Evolutionary conservation across 92 coral and sea anemone species (phyloP).

Genomic region (Isaurus tuberculatus): DNA sequence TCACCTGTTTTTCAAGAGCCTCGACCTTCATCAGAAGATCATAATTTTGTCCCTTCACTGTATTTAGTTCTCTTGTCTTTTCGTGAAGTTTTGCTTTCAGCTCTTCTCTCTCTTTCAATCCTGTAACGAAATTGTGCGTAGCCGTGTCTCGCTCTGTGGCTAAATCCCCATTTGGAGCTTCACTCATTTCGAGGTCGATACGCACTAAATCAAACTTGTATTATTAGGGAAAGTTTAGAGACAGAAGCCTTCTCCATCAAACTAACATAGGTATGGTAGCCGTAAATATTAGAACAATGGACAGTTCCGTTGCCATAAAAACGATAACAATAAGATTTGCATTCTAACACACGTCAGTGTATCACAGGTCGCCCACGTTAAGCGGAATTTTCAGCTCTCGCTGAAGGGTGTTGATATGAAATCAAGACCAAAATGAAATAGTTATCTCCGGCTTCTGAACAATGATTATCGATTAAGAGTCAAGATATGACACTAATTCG

Average conservation of each 20-base stretch:
- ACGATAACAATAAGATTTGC: constrained; percentile 4
- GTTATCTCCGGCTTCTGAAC: no score
- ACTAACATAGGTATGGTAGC: background rate
- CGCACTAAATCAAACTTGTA: background rate
- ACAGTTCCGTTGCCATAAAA: constrained; percentile 38
- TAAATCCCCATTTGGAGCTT: background rate
- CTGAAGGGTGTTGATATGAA: no score
- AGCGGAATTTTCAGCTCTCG: no score
- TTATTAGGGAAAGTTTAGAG: background rate
- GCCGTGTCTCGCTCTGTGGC: constrained; percentile 70
- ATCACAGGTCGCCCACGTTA: background rate
- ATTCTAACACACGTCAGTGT: constrained; percentile 22
- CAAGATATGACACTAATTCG: no score
- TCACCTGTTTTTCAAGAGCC: constrained; percentile 81
- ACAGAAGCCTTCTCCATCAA: background rate
- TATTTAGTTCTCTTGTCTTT: constrained; percentile 80
- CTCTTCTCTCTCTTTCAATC: constrained; percentile 93
- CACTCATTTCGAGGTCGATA: constrained; percentile 17
- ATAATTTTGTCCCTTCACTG: constrained; percentile 79
- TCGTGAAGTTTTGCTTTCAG: constrained; percentile 80
- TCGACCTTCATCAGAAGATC: constrained; percentile 87
- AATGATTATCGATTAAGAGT: no score
- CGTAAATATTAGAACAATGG: constrained; percentile 2
- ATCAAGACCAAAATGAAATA: no score
- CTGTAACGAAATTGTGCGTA: constrained; percentile 89